These are phyloP conservation scores for Scolopax rusticola DNA, from an alignment of 2,797 vertebrate species.

Conservation along the genomic window DNA sequence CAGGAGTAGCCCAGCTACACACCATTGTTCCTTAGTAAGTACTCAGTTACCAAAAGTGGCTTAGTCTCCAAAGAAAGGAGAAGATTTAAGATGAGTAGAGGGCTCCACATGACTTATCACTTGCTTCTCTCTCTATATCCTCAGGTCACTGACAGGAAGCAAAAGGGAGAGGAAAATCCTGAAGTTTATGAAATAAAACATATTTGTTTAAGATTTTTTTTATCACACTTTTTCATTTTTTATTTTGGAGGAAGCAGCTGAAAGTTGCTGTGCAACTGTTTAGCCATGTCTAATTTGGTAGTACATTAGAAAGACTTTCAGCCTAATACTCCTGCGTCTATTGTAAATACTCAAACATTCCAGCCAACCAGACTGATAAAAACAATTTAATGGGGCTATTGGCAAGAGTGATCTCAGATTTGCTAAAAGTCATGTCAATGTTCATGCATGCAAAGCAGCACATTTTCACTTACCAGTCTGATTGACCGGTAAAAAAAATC, in stretches of 20 bases:
- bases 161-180: neutral
- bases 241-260: constrained; percentile 32
- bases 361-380: constrained; percentile 81
- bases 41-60: neutral
- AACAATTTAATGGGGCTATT: constrained; percentile 81
- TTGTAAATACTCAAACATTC: constrained; percentile 78
- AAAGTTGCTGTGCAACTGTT: constrained; percentile 63
- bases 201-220: neutral
- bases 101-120: neutral
- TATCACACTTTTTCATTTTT: neutral
- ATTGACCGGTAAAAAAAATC: constrained; percentile 38
- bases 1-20: neutral
- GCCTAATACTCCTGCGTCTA: constrained; percentile 74
- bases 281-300: constrained; percentile 76
- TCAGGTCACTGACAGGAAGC: neutral
- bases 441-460: constrained; percentile 61
- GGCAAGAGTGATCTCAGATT: constrained; percentile 75
- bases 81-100: neutral
- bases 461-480: constrained; percentile 64
- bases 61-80: neutral
- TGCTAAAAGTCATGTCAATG: constrained; percentile 66
- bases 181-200: neutral
- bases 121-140: neutral
- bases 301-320: constrained; percentile 70
- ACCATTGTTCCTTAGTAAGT: neutral